Base-by-base conservation (phyloP, 2,888 invertebrate species). In the Drosophila meridionalis region DNA sequence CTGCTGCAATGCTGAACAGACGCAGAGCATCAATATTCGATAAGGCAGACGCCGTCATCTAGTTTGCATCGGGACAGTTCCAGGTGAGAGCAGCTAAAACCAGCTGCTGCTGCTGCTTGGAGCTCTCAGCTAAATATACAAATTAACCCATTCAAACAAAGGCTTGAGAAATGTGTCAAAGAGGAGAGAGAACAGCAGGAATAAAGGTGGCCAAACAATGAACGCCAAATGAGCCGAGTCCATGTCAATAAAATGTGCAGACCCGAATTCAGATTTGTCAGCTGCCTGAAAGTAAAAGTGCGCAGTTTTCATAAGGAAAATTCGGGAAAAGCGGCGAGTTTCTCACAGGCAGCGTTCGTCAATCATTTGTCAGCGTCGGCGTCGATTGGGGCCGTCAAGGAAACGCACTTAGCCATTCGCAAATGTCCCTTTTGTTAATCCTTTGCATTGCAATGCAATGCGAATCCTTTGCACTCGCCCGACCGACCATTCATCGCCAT, bases 81-180 rank as follows among this genome's bases (percentile, higher is more conserved):
- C 80, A 76, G 76, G 52, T 63, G 67, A 63, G 40, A 5, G 11
- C 61, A 11, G 30, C 11, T 7, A 26, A 36, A 52, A 7, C 20
- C 52, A 52, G 32, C 14, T 26, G 67, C 67, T 59, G 69, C 34
- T 64, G 59, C 48, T 45, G 36, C 48, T 38, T 42, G 60, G 20
- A 43, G 40, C 75, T 52, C 52, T 20, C 52, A 60, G 73, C 76
- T 87, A 90, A 87, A 83, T 84, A 89, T 80, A 90, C 87, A 87
- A 87, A 87, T 87, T 90, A 87, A 87, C 89, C 89, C 90, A 77
- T 84, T 84, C 82, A 75, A 77, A 83, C 82, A 89, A 85, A 32
- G 48, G 47, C 69, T 78, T 78, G 63, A 71, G 61, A 69, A 75
- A 83, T 80, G 89, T 86, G 89, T 89, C 76, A 90, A 76, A 77